Evolutionary conservation across 2,888 invertebrate species (phyloP).

Genomic region (Cremastobaeus sp.): DNA sequence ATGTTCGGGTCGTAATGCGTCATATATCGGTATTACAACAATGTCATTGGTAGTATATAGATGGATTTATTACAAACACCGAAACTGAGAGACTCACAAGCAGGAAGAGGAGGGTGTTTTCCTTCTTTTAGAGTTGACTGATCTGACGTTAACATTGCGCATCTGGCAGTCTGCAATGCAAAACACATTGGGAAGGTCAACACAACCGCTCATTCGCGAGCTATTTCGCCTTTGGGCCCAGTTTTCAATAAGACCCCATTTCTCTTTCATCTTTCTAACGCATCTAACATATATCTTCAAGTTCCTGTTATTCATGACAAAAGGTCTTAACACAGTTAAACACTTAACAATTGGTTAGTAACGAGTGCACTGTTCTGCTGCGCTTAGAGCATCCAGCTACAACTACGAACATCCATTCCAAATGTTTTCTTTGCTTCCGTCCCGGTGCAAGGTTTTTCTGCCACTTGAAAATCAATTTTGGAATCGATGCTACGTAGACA

Average conservation of each 20-base stretch:
- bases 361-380: too few species aligned
- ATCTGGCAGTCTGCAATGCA: constrained; percentile 88
- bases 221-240: constrained; percentile 40
- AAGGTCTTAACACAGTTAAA: too few species aligned
- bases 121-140: constrained; percentile 84
- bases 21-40: constrained; percentile 69
- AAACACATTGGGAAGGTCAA: constrained; percentile 80
- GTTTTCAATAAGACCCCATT: constrained; percentile 25
- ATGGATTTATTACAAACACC: constrained; percentile 78
- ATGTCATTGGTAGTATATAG: constrained; percentile 70
- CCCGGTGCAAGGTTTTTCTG: too few species aligned
- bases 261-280: constrained; percentile 31
- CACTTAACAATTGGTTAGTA: too few species aligned
- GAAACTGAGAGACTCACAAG: constrained; percentile 83
- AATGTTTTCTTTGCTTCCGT: too few species aligned
- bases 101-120: constrained; percentile 84
- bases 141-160: constrained; percentile 87
- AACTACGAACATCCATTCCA: constrained; percentile 24
- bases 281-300: background rate
- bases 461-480: too few species aligned
- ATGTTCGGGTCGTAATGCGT: constrained; percentile 65
- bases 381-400: constrained; percentile 15
- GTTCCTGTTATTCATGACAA: constrained; percentile 1
- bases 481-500: constrained; percentile 22
- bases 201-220: constrained; percentile 74